Conservation (phyloP, 53 echinoderm and acorn worm genomes). For the Holothuria scabra region DNA sequence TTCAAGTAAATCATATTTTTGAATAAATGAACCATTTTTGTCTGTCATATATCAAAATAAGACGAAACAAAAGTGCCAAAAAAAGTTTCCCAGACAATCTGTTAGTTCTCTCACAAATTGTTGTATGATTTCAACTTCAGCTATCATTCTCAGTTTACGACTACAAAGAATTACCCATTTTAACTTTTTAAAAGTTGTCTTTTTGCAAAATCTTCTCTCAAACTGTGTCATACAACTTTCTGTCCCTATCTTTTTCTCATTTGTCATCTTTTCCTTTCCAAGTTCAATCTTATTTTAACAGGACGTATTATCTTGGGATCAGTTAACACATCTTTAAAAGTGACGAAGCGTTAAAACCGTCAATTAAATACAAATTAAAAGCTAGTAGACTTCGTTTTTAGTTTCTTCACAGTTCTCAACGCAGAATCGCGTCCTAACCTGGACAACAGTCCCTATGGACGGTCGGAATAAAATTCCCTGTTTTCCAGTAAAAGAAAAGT, state of each 20-base stretch:
- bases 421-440: neutral
- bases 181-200: too few species aligned
- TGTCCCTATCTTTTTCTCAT: neutral
- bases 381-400: constrained; percentile 2
- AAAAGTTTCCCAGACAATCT: too few species aligned
- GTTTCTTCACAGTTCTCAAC: constrained; percentile 12
- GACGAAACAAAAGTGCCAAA: too few species aligned
- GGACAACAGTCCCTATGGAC: constrained; percentile 18
- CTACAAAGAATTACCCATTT: too few species aligned
- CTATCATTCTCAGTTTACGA: too few species aligned
- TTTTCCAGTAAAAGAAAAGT: neutral
- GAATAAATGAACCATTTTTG: too few species aligned
- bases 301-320: constrained; percentile 46
- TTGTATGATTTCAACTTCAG: too few species aligned
- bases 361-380: constrained; percentile 48
- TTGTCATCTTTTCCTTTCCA: neutral
- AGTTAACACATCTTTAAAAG: constrained; percentile 43
- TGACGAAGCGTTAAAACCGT: constrained; percentile 32
- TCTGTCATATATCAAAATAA: too few species aligned
- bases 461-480: constrained; percentile 1
- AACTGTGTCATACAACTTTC: too few species aligned
- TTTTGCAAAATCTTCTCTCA: too few species aligned
- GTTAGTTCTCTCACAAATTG: too few species aligned
- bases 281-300: constrained; percentile 13
- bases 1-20: too few species aligned